Conservation (phyloP, 2,797 vertebrate genomes). For the Chelon labrosus region DNA sequence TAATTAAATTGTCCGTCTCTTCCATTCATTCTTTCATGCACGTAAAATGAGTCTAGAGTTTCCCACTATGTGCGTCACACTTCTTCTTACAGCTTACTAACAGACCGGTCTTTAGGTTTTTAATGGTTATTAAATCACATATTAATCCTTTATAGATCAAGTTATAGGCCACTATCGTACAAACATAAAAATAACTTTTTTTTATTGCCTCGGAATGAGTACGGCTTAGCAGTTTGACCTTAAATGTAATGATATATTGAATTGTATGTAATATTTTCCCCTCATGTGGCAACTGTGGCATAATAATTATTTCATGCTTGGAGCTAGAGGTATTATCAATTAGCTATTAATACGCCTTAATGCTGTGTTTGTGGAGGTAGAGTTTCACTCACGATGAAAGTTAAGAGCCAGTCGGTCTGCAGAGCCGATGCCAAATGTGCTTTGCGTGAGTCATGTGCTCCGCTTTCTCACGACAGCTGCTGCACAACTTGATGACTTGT, state of each 20-base stretch:
- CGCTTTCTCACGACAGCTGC: constrained; percentile 32
- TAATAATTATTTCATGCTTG: constrained; percentile 30
- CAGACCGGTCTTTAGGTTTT: constrained; percentile 9
- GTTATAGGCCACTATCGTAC: constrained; percentile 5
- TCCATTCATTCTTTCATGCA: constrained; percentile 1
- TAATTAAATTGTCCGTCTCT: constrained; percentile 14
- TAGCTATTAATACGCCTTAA: constrained; percentile 42
- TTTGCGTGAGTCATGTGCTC: constrained; percentile 30
- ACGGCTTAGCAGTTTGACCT: constrained; percentile 15
- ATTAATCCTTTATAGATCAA: constrained; percentile 12
- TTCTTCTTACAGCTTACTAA: not conserved
- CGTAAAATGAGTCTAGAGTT: not conserved
- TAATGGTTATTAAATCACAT: constrained; percentile 25
- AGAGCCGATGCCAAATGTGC: constrained; percentile 16
- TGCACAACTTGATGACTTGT: constrained; percentile 17
- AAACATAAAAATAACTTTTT: constrained; percentile 11
- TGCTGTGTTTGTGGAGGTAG: constrained; percentile 16
- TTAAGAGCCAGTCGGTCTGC: constrained; percentile 11
- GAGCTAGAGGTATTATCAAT: constrained; percentile 43
- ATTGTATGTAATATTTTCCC: constrained; percentile 6
- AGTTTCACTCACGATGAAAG: constrained; percentile 32
- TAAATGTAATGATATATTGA: constrained; percentile 32
- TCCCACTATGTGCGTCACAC: constrained; percentile 15
- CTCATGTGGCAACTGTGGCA: not conserved
- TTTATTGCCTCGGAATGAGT: constrained; percentile 18